Evolutionary conservation across 2,797 vertebrate genomes (phyloP).

Genomic region (Paratrypauchen microcephalus): DNA sequence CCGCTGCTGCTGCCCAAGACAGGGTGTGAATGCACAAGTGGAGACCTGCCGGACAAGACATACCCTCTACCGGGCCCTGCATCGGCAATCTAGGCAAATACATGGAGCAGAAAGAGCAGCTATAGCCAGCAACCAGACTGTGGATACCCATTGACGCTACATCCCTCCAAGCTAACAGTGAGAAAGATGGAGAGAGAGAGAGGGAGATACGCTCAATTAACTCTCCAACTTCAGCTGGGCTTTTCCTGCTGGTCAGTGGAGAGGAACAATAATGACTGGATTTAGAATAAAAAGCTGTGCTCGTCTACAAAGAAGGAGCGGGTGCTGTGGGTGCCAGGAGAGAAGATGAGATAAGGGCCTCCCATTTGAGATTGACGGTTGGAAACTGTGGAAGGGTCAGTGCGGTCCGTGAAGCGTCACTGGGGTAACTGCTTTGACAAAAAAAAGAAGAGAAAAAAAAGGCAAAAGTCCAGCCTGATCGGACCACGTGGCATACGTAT

Average conservation of each 20-base stretch:
- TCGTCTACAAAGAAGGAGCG: constrained; percentile 75
- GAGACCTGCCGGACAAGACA: constrained; percentile 76
- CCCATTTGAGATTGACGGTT: constrained; percentile 78
- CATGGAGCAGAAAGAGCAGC: constrained; percentile 66
- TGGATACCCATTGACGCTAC: constrained; percentile 47
- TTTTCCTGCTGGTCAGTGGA: constrained; percentile 80
- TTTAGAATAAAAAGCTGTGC: constrained; percentile 84
- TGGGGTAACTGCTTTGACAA: constrained; percentile 65
- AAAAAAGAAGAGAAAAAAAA: constrained; percentile 52
- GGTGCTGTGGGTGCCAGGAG: constrained; percentile 51
- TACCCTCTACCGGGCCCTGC: constrained; percentile 64
- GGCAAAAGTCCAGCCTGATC: constrained; percentile 61
- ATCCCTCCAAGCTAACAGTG: constrained; percentile 60
- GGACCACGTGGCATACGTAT: constrained; percentile 49
- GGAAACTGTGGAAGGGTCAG: constrained; percentile 79
- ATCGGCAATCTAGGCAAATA: constrained; percentile 78
- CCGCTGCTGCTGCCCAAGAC: constrained; percentile 68
- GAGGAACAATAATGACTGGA: constrained; percentile 81
- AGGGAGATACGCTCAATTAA: constrained; percentile 81
- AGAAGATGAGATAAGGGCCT: constrained; percentile 71
- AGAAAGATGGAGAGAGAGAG: constrained; percentile 21
- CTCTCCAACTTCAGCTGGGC: constrained; percentile 77
- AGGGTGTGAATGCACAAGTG: constrained; percentile 76
- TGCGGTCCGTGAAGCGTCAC: constrained; percentile 71
- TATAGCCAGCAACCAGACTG: constrained; percentile 61